Evolutionary conservation across 2,113 vertebrate species (phyloP), one percentile per base, ranked within the genome.

Genomic region (Cavia aperea): DNA sequence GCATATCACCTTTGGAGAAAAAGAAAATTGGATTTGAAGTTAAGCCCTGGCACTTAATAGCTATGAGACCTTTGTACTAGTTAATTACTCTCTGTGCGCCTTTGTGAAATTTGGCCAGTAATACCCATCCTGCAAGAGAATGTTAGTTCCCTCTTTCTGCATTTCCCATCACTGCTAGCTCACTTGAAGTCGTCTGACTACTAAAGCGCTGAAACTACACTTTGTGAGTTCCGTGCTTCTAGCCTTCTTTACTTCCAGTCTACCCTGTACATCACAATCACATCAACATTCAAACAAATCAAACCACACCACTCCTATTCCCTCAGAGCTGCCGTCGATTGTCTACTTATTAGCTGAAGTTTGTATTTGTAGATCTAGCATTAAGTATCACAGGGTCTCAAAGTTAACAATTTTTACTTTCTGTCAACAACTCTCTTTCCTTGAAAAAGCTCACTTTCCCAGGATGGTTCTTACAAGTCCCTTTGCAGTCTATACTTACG

Each of bases 91-190:
- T 36, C 26, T 60, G 23, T 66, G 2, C 62, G 9, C 60, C 65
- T 90, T 92, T 81, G 16, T 60, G 75, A 92, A 88, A 56, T 73
- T 33, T 95, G 19, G 29, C 33, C 58, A 89, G 43, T 70, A 63
- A 83, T 18, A 54, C 5, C 49, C 26, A 29, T 26, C n/a, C 51
- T 86, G 31, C 26, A 90, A 26, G 62, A 33, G 89, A 84, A 85
- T 39, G 31, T 18, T n/a, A 56, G 56, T 49, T 26, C n/a, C 60
- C 83, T 79, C 36, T 70, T 72, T 56, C n/a, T 51, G 68, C 26
- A 46, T 39, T 58, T 51, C 10, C 46, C 12, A 18, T 66, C 81
- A 60, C 26, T 46, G 82, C 16, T 36, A 77, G 26, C 51, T 92
- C 75, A 58, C 23, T 84, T 19, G 43, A 77, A 31, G 36, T 5